Percentiles rank a stretch among this genome's conserved stretches.
phyloP scores from a whole-genome alignment of 2,113 vertebrate genomes.

The Nanger granti region DNA sequence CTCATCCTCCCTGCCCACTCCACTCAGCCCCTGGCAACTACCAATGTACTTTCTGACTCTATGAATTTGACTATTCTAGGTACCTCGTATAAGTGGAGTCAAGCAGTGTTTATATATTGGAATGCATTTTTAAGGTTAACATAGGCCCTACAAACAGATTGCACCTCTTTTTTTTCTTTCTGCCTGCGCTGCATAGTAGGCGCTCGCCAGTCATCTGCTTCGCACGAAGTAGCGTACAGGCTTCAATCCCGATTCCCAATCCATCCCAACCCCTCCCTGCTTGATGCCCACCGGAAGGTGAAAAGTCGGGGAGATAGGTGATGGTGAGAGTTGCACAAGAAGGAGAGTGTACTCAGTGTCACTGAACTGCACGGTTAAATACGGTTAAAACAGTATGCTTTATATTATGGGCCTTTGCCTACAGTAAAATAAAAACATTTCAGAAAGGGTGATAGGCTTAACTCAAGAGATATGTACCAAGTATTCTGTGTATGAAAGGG shows the following conservation, averaged over 20 bases:
- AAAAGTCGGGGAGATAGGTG: background rate
- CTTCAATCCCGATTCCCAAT: background rate
- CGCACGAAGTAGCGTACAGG: rapidly evolving
- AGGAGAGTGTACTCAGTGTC: background rate
- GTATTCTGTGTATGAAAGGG: background rate
- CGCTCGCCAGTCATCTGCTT: background rate
- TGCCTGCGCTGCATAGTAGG: background rate
- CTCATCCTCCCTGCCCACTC: background rate
- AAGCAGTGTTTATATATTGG: background rate
- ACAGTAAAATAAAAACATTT: background rate
- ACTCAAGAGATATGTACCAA: rapidly evolving
- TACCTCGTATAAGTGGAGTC: background rate
- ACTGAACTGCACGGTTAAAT: background rate
- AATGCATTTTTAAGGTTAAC: background rate
- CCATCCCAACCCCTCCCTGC: background rate
- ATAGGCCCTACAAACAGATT: background rate
- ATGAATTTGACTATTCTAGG: background rate
- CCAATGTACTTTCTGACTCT: background rate
- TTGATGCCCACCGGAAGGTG: background rate
- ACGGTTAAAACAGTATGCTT: background rate
- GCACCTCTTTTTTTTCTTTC: background rate
- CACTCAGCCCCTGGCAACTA: background rate
- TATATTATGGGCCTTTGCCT: background rate
- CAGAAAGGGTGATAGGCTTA: background rate
- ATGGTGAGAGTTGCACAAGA: background rate